Evolutionary conservation across 1,140 invertebrate species (phyloP), one percentile per base, ranked within the genome.

Genomic region (Amyelois transitella): DNA sequence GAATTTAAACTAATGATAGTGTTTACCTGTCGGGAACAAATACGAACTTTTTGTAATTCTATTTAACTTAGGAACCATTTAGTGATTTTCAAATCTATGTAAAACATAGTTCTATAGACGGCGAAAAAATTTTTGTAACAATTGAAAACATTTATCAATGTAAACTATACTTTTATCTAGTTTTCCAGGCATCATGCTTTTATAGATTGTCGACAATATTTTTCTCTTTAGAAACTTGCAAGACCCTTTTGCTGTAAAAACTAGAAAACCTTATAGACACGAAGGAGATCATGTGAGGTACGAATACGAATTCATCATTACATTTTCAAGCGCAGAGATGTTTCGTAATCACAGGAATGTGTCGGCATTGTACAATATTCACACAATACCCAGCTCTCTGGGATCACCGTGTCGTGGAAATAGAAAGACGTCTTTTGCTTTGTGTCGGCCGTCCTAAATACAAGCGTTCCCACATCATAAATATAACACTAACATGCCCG

Each of bases 11-110:
- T 28, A 55, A 57, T 57, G 56, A 47, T 58, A 69, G 53, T 28
- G 53, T 56, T 50, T 54, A 69, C 60, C 55, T 61, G 45, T 69
- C 60, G 66, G 66, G 66, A 69, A 63, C 66, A 70, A 69, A 58
- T 63, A 60, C 19, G 32, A n/a, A 57, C 51, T 38, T 63, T 59
- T 60, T 65, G 53, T 64, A 58, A 52, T 58, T 53, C 51, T 17
- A 22, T 45, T 22, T 17, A 19, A 43, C 19, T 50, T 48, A 21
- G 19, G 45, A 21, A 20, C 5, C 18, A 21, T 21, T 19, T 48
- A 21, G 45, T 45, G 43, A 21, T 48, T 48, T 19, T 8, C 32
- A 38, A 38, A 38, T 38, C 32, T 38, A 38, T 38, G 32, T 38
- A 38, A 38, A 38, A 38, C 32, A 38, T 38, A 38, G 32, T 38